Percentiles rank a stretch among this genome's conserved stretches.
Evolutionary conservation across 64 coral and sea anemone genomes (phyloP).

Genomic region (Montipora cactus): DNA sequence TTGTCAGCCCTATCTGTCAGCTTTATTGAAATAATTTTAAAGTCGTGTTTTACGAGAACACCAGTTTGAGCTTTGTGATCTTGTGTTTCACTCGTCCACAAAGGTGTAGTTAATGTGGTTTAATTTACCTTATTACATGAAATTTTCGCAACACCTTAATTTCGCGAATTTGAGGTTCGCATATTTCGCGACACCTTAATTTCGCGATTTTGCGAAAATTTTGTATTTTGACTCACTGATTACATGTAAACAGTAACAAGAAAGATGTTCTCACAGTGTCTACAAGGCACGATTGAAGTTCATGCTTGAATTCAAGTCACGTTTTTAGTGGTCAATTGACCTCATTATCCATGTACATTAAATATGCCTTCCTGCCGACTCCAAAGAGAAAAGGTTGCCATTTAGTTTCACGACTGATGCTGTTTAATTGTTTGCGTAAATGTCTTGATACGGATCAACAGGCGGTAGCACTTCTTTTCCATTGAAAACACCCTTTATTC

Average conservation of each 20-base stretch:
- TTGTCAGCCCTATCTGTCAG: too few species aligned
- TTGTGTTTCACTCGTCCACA: too few species aligned
- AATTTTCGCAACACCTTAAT: slow-evolving; percentile 76
- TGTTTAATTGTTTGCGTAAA: slow-evolving; percentile 54
- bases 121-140: background rate
- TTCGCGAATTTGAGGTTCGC: slow-evolving; percentile 6
- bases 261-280: too few species aligned
- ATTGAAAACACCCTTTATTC: too few species aligned
- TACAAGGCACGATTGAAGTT: too few species aligned
- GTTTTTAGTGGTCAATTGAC: slow-evolving; percentile 64
- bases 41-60: too few species aligned
- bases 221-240: too few species aligned
- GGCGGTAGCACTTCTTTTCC: slow-evolving; percentile 62
- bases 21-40: too few species aligned
- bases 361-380: slow-evolving; percentile 60
- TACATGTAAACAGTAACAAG: too few species aligned
- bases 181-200: slow-evolving; percentile 57
- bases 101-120: too few species aligned
- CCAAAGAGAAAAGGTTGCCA: slow-evolving; percentile 61
- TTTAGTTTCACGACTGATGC: too few species aligned
- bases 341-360: slow-evolving; percentile 72
- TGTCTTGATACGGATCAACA: slow-evolving; percentile 56
- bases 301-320: slow-evolving; percentile 69
- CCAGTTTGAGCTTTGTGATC: too few species aligned
- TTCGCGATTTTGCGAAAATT: background rate